phyloP scores from a whole-genome alignment of 2,113 vertebrate genomes.

The Passer domesticus region DNA sequence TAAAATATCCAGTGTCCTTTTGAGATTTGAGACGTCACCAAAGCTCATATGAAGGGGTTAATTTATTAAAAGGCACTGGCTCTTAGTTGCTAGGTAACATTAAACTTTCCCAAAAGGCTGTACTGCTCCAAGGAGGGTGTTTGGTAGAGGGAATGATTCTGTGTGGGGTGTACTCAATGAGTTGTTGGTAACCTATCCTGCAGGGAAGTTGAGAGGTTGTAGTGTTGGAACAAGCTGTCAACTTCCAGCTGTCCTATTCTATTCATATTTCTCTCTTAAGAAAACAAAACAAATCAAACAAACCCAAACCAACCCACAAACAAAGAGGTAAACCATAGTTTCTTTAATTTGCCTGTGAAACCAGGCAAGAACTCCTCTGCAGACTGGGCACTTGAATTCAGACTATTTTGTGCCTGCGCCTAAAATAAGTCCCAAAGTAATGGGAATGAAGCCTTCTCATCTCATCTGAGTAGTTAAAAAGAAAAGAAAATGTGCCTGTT shows the following conservation, averaged over 20 bases:
- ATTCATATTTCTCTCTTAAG: not conserved
- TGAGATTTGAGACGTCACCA: not conserved
- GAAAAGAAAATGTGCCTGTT: not conserved
- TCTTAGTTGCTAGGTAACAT: slow-evolving; percentile 59
- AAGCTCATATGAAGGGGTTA: slow-evolving; percentile 31
- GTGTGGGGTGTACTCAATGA: not conserved
- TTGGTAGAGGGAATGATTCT: not conserved
- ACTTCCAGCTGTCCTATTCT: not conserved
- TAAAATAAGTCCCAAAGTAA: not conserved
- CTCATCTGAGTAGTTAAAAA: not conserved
- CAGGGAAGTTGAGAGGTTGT: not conserved
- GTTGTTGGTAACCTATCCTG: not conserved
- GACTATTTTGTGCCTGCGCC: not conserved
- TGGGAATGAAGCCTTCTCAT: not conserved
- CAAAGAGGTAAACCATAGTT: rapidly evolving
- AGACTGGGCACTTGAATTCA: not conserved
- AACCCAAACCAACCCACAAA: not conserved
- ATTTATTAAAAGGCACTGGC: slow-evolving; percentile 21
- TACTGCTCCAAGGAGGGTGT: not conserved
- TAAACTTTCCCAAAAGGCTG: slow-evolving; percentile 56
- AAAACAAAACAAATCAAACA: not conserved
- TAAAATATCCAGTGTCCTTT: not conserved
- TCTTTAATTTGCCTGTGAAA: not conserved
- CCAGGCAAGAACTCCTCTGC: not conserved
- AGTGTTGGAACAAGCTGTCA: not conserved